Base-by-base conservation (phyloP, 2,113 vertebrate species). In the Alexandromys fortis region DNA sequence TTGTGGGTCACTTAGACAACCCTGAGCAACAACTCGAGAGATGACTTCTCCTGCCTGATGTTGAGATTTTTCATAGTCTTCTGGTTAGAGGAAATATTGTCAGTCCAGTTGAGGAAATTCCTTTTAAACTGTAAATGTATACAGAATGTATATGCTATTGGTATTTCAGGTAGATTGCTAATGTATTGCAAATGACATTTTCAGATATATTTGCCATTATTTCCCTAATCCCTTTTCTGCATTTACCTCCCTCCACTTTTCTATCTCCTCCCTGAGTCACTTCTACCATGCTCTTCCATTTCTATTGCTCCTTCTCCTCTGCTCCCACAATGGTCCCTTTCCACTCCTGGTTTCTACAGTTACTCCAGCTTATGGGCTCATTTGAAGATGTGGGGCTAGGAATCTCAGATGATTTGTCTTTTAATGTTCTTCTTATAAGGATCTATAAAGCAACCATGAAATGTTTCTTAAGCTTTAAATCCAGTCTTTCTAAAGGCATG, bases 391-490 rank as follows among this genome's bases (percentile, higher is more conserved):
- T 26, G 38, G 58, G 19, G 38, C 58, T 30, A 28, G n/a, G 4
- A 85, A 10, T 11, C 47, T 81, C 55, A 45, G 81, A 45, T 85
- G 58, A 63, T 11, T 85, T 65, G 81, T 42, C 38, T 45, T 45
- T 85, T 35, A 91, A 45, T 6, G 75, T 93, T 94, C 21, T 7
- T 73, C 91, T 83, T 94, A 58, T 94, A 70, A 93, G 73, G 24
- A 83, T 85, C 30, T 93, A 26, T 30, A 82, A 92, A 92, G n/a
- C 8, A 91, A 42, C 89, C 21, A 95, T 94, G 30, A 38, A 58
- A 94, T 94, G 85, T 47, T 30, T 93, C 47, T 26, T 88, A 52
- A 73, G 24, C 49, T 91, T 65, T 81, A 95, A 86, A 63, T 72
- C 75, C 63, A 91, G 26, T 24, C 16, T 68, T 81, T 96, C 26